These are phyloP conservation scores for Sebastiscus tertius DNA, from an alignment of 2,797 vertebrate species.

Conservation along the genomic window DNA sequence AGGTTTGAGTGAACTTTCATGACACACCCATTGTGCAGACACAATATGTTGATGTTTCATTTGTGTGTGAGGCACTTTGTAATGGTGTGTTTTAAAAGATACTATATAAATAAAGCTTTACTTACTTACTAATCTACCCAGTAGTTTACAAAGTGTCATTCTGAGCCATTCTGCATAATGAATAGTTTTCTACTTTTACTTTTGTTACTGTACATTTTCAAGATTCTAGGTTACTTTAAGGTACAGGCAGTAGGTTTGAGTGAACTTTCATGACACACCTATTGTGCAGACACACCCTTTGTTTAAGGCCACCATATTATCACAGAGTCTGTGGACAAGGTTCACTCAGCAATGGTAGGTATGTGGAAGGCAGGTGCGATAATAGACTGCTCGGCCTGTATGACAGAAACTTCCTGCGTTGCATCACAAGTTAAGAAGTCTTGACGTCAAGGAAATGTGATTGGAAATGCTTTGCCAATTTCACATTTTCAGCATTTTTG, in stretches of 20 bases:
- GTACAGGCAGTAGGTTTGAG: background rate
- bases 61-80: too few species aligned
- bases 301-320: slow-evolving; percentile 18
- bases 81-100: too few species aligned
- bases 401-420: slow-evolving; percentile 34
- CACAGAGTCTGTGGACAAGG: slow-evolving; percentile 41
- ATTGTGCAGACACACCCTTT: slow-evolving; percentile 65
- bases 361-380: slow-evolving; percentile 49
- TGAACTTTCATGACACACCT: slow-evolving; percentile 59
- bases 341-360: slow-evolving; percentile 64
- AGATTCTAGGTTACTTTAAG: background rate
- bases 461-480: background rate
- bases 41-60: slow-evolving; percentile 19
- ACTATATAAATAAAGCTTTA: too few species aligned
- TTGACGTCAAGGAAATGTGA: background rate
- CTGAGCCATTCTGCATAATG: too few species aligned
- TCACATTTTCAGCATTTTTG: background rate
- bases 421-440: slow-evolving; percentile 1
- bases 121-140: too few species aligned
- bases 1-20: background rate
- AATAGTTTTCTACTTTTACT: too few species aligned
- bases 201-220: too few species aligned
- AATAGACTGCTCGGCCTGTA: slow-evolving; percentile 5
- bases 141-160: too few species aligned
- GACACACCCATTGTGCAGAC: slow-evolving; percentile 66